Conservation (phyloP, 2,797 vertebrate genomes). For the Neosalanx taihuensis region DNA sequence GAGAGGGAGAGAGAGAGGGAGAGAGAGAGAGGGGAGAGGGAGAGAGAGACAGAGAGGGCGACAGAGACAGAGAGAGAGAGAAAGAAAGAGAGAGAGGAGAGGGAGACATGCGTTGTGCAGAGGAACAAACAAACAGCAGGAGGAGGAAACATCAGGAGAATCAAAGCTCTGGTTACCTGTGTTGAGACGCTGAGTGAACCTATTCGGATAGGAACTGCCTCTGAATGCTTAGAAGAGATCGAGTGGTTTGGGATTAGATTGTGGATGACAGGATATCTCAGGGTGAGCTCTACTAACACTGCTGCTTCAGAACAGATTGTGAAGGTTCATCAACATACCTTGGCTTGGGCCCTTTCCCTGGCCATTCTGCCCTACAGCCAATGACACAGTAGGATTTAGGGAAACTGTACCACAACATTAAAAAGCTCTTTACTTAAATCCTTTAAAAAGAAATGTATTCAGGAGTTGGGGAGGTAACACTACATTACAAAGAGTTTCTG, state of each 20-base stretch:
- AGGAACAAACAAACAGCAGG: not conserved
- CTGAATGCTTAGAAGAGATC: conserved; percentile 83
- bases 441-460: too few relatives aligned
- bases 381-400: conserved; percentile 54
- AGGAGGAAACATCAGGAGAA: conserved; percentile 26
- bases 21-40: too few relatives aligned
- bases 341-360: conserved; percentile 75
- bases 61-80: not conserved
- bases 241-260: conserved; percentile 56
- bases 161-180: conserved; percentile 75
- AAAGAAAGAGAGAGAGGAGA: not conserved
- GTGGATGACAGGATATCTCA: not conserved
- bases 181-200: conserved; percentile 64
- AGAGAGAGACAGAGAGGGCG: not conserved
- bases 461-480: not conserved
- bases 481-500: not conserved
- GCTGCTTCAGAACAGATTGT: conserved; percentile 15
- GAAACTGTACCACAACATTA: conserved; percentile 23
- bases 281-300: conserved; percentile 21
- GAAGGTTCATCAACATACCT: conserved; percentile 70
- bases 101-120: not conserved
- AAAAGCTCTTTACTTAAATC: not conserved
- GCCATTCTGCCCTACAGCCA: conserved; percentile 74
- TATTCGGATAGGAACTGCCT: conserved; percentile 71
- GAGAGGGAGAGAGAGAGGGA: too few relatives aligned